Conservation (phyloP, 1,140 invertebrate genomes). For the Diuraphis noxia region DNA sequence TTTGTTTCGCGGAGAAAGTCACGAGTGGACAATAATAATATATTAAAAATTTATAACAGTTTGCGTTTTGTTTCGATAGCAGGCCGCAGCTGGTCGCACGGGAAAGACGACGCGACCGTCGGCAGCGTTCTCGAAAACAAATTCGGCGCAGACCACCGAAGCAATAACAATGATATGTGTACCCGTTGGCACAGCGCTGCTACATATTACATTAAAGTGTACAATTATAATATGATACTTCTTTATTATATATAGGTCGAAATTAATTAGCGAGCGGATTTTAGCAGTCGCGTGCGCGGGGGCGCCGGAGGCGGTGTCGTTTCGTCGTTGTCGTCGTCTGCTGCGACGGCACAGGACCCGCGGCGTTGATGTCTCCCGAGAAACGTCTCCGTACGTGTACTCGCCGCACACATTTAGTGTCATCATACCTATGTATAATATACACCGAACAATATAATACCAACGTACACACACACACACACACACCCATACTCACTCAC, state of each 20-base stretch:
- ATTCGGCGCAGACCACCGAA: neutral
- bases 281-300: neutral
- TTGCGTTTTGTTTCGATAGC: neutral
- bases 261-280: neutral
- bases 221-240: neutral
- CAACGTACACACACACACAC: neutral
- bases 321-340: neutral
- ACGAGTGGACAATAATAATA: neutral
- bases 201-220: neutral
- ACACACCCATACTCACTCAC: neutral
- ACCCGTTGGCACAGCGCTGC: neutral
- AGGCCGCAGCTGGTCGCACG: neutral
- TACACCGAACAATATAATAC: neutral
- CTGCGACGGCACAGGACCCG: neutral
- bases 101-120: neutral
- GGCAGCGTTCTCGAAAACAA: neutral
- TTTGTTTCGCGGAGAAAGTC: neutral
- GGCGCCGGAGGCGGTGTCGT: neutral
- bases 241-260: neutral
- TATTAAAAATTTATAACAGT: neutral
- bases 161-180: neutral
- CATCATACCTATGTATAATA: neutral
- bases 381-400: neutral
- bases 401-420: too few species aligned
- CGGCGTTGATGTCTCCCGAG: neutral